Evolutionary conservation across 2,888 invertebrate species (phyloP).

Genomic region (Therioaphis trifolii): DNA sequence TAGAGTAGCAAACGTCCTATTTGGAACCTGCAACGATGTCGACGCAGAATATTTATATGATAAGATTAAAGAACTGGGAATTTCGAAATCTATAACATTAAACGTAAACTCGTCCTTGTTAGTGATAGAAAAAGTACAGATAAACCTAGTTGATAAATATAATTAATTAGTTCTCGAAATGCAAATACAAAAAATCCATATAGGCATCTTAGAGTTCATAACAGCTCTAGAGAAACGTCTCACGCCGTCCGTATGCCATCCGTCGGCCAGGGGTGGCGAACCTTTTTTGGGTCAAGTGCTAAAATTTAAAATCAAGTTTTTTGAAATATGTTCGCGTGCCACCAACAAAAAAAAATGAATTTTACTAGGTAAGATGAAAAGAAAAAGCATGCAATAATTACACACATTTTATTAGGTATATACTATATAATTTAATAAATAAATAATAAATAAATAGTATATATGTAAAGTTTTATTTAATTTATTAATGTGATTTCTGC

Average conservation of each 20-base stretch:
- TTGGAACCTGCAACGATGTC: not conserved
- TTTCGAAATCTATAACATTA: not conserved
- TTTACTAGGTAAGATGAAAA: not conserved
- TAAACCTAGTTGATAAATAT: not conserved
- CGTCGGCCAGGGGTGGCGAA: slow-evolving; percentile 28
- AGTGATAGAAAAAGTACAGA: not conserved
- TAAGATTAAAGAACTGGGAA: not conserved
- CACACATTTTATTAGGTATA: slow-evolving; percentile 13
- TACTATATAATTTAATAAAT: too few relatives aligned
- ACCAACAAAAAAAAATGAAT: slow-evolving; percentile 13
- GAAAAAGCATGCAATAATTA: slow-evolving; percentile 9
- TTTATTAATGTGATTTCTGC: slow-evolving; percentile 32
- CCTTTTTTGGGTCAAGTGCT: slow-evolving; percentile 13
- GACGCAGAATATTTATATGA: not conserved
- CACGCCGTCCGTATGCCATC: too few relatives aligned
- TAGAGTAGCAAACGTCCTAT: not conserved
- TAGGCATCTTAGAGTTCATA: slow-evolving; percentile 24
- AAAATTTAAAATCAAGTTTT: slow-evolving; percentile 20
- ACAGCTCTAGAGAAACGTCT: not conserved
- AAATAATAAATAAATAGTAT: slow-evolving; percentile 15
- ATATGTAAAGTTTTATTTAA: slow-evolving; percentile 27
- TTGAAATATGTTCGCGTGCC: not conserved
- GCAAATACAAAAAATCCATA: not conserved
- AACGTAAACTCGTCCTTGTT: not conserved
- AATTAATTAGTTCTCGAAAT: not conserved